Conservation (phyloP, 2,113 vertebrate genomes). For the Nesogale talazaci region DNA sequence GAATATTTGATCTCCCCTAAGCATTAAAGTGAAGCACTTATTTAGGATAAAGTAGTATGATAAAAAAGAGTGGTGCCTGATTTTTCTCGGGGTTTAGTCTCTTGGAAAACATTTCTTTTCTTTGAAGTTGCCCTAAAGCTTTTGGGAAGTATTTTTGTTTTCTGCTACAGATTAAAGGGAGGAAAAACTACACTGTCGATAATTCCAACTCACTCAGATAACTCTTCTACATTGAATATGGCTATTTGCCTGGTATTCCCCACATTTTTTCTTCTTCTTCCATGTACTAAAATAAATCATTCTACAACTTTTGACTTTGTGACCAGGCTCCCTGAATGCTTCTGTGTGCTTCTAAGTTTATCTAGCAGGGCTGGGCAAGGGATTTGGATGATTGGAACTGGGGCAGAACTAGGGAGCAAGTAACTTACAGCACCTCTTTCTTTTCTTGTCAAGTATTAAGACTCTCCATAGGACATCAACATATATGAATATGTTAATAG, state of each 20-base stretch:
- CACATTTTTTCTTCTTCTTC: background rate
- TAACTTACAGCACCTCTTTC: background rate
- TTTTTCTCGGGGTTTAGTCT: slow-evolving; percentile 11
- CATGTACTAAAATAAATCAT: background rate
- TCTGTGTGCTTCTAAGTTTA: background rate
- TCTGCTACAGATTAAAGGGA: background rate
- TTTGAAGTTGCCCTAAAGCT: slow-evolving; percentile 6
- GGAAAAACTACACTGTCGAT: background rate
- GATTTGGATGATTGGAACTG: background rate
- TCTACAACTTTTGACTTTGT: background rate
- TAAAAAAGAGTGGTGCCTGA: slow-evolving; percentile 38
- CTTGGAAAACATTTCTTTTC: slow-evolving; percentile 15
- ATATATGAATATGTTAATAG: background rate
- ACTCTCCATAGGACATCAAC: background rate
- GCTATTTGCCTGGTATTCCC: background rate
- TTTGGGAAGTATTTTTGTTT: slow-evolving; percentile 37
- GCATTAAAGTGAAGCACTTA: slow-evolving; percentile 44
- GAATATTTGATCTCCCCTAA: slow-evolving; percentile 59
- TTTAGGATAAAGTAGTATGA: slow-evolving; percentile 52
- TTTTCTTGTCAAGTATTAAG: background rate
- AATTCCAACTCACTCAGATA: background rate
- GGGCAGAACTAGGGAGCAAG: background rate
- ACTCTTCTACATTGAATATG: slow-evolving; percentile 1
- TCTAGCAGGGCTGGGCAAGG: background rate
- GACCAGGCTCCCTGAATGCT: background rate